Evolutionary conservation across 2,888 invertebrate species (phyloP), one percentile per base, ranked within the genome.

Genomic region (Rhimphoctona megacephalus): DNA sequence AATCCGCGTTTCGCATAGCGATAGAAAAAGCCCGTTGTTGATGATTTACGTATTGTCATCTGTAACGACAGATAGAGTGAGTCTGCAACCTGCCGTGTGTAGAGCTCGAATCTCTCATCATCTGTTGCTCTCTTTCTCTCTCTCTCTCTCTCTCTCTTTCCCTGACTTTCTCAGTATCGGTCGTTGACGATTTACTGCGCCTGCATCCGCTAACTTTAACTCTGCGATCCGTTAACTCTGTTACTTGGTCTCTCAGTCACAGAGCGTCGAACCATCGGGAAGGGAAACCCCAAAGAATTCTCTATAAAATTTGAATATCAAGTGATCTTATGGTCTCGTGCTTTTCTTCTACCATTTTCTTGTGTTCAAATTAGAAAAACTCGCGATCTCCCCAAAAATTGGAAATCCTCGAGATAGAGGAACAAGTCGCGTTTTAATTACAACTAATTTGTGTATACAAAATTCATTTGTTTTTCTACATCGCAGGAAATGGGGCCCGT

Each of bases 401-500:
- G 0, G 14, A 43, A 39, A 39, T 39, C 4, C 9, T 25, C 49
- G 46, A 11, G n/a, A 11, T n/a, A 46, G 3, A 49, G 19, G 49
- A 49, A 30, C 11, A 30, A 11, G 5, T n/a, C 76, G 76, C 76
- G 49, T 36, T 14, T 9, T 9, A 9, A 4, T 46, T 30, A 3
- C 61, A 17, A 49, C 39, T 49, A 9, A 39, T 52, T 43, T 25
- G 76, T 46, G 46, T 70, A 70, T 76, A 30, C 6, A 69, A 70
- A 87, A 83, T 88, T 81, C 85, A 83, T 85, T 85, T 61, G 79
- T 81, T 88, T 85, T 81, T 90, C 83, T 88, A 54, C 79, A 78
- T 67, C 72, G 52, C 89, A 91, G 90, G 89, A 90, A 78, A 92
- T 92, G 91, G 91, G 91, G 83, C 90, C 91, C 82, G 85, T 88